A percentile compares a stretch with the other conserved stretches of the same genome.
These are phyloP conservation scores for Theonella swinhoei DNA, from an alignment of 37 sponge, comb jelly and placozoan species.

Conservation along the genomic window DNA sequence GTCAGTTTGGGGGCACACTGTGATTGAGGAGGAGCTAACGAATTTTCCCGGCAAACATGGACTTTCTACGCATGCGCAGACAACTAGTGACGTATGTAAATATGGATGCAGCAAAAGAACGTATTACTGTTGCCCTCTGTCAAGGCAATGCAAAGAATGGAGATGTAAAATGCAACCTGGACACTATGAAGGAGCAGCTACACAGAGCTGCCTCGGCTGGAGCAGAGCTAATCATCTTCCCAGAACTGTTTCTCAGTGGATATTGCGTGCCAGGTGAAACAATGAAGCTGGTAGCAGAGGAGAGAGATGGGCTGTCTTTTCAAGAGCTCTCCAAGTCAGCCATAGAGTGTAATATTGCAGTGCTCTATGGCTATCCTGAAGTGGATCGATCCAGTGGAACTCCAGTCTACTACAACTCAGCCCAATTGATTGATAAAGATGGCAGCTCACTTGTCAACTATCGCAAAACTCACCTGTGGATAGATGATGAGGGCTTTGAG, in stretches of 20 bases:
- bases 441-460: slow-evolving; percentile 53
- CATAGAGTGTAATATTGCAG: slow-evolving; percentile 16
- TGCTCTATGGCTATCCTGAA: slow-evolving; percentile 73
- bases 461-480: slow-evolving; percentile 61
- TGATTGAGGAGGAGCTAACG: not conserved
- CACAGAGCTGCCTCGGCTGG: slow-evolving; percentile 14
- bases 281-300: slow-evolving; percentile 39
- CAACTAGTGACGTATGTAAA: not conserved
- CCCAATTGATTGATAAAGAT: slow-evolving; percentile 54
- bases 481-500: not conserved
- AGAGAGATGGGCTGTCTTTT: slow-evolving; percentile 40
- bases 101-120: not conserved
- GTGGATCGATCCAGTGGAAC: not conserved
- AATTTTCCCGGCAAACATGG: slow-evolving; percentile 3
- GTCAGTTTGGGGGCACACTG: too few relatives aligned
- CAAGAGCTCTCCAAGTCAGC: slow-evolving; percentile 43
- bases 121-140: slow-evolving; percentile 30
- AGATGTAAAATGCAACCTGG: slow-evolving; percentile 34
- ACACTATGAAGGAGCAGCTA: slow-evolving; percentile 52
- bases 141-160: slow-evolving; percentile 26
- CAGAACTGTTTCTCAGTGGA: slow-evolving; percentile 59
- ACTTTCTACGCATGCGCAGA: slow-evolving; percentile 13
- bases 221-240: slow-evolving; percentile 59
- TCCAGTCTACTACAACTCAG: slow-evolving; percentile 44
- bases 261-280: slow-evolving; percentile 32